phyloP scores from a whole-genome alignment of 2,113 vertebrate species.

The Charina bottae region DNA sequence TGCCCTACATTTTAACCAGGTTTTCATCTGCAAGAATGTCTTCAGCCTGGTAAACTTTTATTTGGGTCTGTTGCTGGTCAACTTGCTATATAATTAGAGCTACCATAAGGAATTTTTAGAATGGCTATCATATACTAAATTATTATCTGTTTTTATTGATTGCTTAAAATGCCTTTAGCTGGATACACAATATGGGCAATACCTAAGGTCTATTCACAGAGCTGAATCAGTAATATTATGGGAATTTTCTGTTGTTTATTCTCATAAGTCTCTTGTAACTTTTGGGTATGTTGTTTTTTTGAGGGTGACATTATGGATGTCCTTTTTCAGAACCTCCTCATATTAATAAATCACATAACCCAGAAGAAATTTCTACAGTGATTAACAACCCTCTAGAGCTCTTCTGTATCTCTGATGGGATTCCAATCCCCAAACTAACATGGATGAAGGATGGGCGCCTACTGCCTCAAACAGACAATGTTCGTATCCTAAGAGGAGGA shows the following conservation, averaged over 20 bases:
- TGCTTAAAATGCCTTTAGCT: not conserved
- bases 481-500: conserved; percentile 78
- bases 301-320: conserved; percentile 19
- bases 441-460: conserved; percentile 95
- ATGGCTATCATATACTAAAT: not conserved
- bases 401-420: conserved; percentile 83
- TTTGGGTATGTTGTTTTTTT: not conserved
- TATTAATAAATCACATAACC: conserved; percentile 83
- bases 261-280: not conserved
- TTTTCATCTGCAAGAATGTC: not conserved
- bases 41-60: not conserved
- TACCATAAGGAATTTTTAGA: not conserved
- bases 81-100: not conserved
- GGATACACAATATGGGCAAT: no score
- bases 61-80: not conserved
- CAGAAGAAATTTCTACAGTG: conserved; percentile 85
- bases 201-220: not conserved
- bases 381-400: conserved; percentile 88
- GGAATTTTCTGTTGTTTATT: not conserved
- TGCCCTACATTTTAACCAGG: not conserved
- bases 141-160: not conserved
- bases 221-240: not conserved
- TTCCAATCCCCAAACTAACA: conserved; percentile 86
- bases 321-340: conserved; percentile 86
- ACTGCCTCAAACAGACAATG: conserved; percentile 78